Percentiles rank a stretch among this genome's conserved stretches.
Evolutionary conservation across 2,888 invertebrate genomes (phyloP).

Genomic region (Hemaris fuciformis): DNA sequence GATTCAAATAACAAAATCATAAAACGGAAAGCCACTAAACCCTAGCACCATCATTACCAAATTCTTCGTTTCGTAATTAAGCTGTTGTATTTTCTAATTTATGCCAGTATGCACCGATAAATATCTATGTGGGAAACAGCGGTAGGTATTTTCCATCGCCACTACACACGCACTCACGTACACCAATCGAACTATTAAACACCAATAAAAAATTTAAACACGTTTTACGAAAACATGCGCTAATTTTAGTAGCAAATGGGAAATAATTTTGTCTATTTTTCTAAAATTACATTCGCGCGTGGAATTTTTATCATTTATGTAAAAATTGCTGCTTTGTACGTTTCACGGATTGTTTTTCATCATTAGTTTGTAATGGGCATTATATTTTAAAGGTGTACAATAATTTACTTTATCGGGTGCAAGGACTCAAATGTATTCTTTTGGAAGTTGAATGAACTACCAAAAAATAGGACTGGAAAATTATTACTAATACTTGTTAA

Average conservation of each 20-base stretch:
- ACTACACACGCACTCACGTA: background rate
- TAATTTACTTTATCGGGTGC: no score
- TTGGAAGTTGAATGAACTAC: no score
- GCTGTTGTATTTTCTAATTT: background rate
- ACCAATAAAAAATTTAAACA: background rate
- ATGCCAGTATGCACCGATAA: background rate
- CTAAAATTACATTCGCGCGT: background rate
- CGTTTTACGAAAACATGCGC: background rate
- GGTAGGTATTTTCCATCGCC: background rate
- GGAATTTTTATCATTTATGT: background rate
- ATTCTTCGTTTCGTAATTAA: background rate
- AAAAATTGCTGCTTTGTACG: background rate
- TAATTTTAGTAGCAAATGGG: background rate
- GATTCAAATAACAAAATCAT: no score
- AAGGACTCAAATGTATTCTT: no score
- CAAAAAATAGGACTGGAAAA: no score
- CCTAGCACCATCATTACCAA: no score
- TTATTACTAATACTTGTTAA: no score
- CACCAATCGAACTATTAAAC: background rate
- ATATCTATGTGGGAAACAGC: background rate
- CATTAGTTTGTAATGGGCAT: background rate
- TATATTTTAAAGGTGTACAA: no score
- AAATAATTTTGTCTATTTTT: background rate
- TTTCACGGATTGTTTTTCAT: background rate
- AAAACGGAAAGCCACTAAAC: no score